Base-by-base conservation (phyloP, 2,888 invertebrate species). In the Xestoiulus laeticollis region DNA sequence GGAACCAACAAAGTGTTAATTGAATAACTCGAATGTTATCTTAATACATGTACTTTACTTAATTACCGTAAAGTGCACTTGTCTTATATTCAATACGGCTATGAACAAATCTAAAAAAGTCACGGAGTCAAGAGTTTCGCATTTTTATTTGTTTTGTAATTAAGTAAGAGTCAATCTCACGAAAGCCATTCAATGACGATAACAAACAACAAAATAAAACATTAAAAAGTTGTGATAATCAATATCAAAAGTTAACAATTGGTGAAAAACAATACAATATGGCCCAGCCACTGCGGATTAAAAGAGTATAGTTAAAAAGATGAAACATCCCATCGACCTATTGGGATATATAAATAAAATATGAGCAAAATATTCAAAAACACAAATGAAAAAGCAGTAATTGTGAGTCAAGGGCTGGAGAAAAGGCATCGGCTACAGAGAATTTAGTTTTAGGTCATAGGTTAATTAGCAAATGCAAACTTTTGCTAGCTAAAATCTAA, bases 171-270 rank as follows among this genome's bases (percentile, higher is more conserved):
- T 59, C 59, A 59, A 59, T 59, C 59, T n/a, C 59, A 59, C 59
- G n/a, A 59, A 59, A 59, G 19, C 19, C 59, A 19, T n/a, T 59
- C 59, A n/a, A 59, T n/a, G 59, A 59, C 59, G n/a, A 59, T n/a
- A 59, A 59, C 59, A 59, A n/a, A 38, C 33, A 38, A 38, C 33
- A 38, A 2, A 59, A 59, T 59, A 5, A 59, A 59, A 59, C 59
- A 59, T 59, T 59, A 59, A 59, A 59, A 59, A 59, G 59, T 59
- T n/a, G 59, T 59, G 59, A 59, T 59, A 59, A n/a, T 59, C 59
- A 59, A 59, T 59, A 59, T 59, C 59, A 59, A 59, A 59, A 59
- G 59, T 59, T 59, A 59, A 59, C 59, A 59, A 59, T 19, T n/a
- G n/a, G n/a, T 38, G 59, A n/a, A 59, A 59, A 59, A 59, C 59